A percentile compares a stretch with the other conserved stretches of the same genome.
phyloP scores from a whole-genome alignment of 2,113 vertebrate genomes.

The Siniperca knerii region DNA sequence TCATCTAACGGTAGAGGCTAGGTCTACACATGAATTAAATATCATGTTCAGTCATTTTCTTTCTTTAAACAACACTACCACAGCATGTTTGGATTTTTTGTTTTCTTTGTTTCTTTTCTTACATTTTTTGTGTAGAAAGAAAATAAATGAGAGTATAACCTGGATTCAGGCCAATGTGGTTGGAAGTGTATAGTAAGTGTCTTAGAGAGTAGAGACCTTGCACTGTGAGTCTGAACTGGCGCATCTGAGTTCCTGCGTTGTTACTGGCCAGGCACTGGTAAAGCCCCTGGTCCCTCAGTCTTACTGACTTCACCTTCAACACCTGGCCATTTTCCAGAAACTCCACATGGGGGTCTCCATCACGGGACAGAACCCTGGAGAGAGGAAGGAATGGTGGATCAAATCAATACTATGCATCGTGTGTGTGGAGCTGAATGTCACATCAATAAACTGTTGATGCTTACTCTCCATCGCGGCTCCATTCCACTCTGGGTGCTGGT shows the following conservation, averaged over 20 bases:
- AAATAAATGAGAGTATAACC: neutral
- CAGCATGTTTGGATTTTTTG: neutral
- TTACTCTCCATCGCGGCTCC: slow-evolving; percentile 91
- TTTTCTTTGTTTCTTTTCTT: neutral
- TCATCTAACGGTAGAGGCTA: neutral
- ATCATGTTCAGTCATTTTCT: slow-evolving; percentile 1
- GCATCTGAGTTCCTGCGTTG: slow-evolving; percentile 88
- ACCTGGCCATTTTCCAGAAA: slow-evolving; percentile 86
- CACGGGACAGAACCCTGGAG: slow-evolving; percentile 83
- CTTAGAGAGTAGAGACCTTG: slow-evolving; percentile 74
- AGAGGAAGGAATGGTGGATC: slow-evolving; percentile 2
- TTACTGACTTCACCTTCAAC: slow-evolving; percentile 83
- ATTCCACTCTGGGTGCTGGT: slow-evolving; percentile 87
- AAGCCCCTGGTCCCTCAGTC: slow-evolving; percentile 85
- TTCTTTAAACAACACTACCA: slow-evolving; percentile 9
- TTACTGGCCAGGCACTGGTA: slow-evolving; percentile 91
- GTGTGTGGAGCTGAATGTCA: slow-evolving; percentile 16
- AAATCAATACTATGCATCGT: neutral
- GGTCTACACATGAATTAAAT: slow-evolving; percentile 12
- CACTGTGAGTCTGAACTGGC: slow-evolving; percentile 87
- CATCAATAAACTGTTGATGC: slow-evolving; percentile 53
- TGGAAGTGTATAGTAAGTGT: neutral
- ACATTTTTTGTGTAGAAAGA: neutral
- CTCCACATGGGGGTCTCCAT: slow-evolving; percentile 82
- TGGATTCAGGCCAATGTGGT: neutral